A percentile compares a stretch with the other conserved stretches of the same genome.
Evolutionary conservation across 2,797 vertebrate genomes (phyloP).

Genomic region (Macropodus opercularis): DNA sequence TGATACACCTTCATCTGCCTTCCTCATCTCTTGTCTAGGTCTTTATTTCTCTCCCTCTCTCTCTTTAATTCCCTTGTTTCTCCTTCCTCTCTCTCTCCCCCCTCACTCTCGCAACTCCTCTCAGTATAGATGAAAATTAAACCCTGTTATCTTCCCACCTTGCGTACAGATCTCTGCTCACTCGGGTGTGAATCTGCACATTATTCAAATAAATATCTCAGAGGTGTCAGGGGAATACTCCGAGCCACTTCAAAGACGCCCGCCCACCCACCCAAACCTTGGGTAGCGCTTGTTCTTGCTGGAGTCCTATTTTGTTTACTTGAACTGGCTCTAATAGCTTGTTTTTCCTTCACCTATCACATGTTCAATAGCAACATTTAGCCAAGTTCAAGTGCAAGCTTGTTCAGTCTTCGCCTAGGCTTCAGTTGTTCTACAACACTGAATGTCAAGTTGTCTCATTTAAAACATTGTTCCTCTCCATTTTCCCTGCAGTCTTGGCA

Average conservation of each 20-base stretch:
- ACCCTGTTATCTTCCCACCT: slow-evolving; percentile 78
- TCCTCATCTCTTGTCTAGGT: slow-evolving; percentile 56
- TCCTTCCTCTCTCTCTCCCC: slow-evolving; percentile 46
- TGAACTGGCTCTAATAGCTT: slow-evolving; percentile 80
- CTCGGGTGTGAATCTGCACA: slow-evolving; percentile 76
- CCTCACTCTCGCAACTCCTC: slow-evolving; percentile 42
- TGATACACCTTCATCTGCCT: slow-evolving; percentile 69
- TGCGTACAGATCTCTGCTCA: slow-evolving; percentile 73
- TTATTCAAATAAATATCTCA: slow-evolving; percentile 82
- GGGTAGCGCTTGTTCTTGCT: slow-evolving; percentile 71
- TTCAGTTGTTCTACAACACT: slow-evolving; percentile 50
- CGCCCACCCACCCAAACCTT: slow-evolving; percentile 51
- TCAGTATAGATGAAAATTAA: slow-evolving; percentile 76
- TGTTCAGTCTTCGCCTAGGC: slow-evolving; percentile 45
- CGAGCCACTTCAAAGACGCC: slow-evolving; percentile 79
- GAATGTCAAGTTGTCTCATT: slow-evolving; percentile 28
- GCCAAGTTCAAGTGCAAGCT: slow-evolving; percentile 65
- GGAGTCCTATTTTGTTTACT: slow-evolving; percentile 83
- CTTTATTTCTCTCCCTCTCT: slow-evolving; percentile 42
- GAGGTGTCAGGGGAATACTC: slow-evolving; percentile 76
- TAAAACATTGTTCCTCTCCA: slow-evolving; percentile 26
- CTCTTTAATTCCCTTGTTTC: slow-evolving; percentile 64
- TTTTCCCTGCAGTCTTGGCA: slow-evolving; percentile 10
- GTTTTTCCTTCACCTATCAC: slow-evolving; percentile 68
- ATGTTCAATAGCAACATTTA: slow-evolving; percentile 70